phyloP scores from a whole-genome alignment of 1,140 invertebrate genomes.

The Calephelis nemesis region DNA sequence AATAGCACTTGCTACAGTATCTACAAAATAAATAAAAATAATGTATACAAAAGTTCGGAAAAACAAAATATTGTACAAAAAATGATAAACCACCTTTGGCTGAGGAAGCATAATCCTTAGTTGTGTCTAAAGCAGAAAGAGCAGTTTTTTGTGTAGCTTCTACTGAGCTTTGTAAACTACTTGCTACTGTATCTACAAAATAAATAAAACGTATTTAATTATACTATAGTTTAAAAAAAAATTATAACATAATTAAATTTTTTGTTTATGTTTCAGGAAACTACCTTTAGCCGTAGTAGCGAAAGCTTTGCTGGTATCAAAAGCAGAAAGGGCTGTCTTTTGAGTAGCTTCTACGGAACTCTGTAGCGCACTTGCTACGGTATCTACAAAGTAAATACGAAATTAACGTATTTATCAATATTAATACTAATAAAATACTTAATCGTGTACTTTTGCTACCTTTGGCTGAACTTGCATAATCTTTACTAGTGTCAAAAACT shows the following conservation, averaged over 20 bases:
- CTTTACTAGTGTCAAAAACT: slow-evolving; percentile 35
- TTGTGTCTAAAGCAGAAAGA: slow-evolving; percentile 23
- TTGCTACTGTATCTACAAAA: slow-evolving; percentile 43
- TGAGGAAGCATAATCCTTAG: slow-evolving; percentile 22
- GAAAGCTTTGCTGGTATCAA: slow-evolving; percentile 25
- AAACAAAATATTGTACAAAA: neutral
- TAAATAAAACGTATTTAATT: neutral
- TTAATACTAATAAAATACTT: neutral
- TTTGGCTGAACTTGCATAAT: slow-evolving; percentile 34
- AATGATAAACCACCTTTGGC: slow-evolving; percentile 29
- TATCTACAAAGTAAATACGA: slow-evolving; percentile 5
- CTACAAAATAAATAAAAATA: slow-evolving; percentile 31
- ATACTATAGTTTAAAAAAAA: too few relatives aligned
- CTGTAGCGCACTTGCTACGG: slow-evolving; percentile 26
- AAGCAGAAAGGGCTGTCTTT: slow-evolving; percentile 21
- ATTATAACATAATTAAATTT: too few relatives aligned
- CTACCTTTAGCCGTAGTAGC: slow-evolving; percentile 32
- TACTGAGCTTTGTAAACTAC: slow-evolving; percentile 35
- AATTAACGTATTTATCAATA: neutral
- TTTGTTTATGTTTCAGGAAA: neutral
- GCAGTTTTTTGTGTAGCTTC: slow-evolving; percentile 27
- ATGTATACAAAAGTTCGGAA: neutral
- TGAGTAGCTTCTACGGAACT: slow-evolving; percentile 30
- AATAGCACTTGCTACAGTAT: slow-evolving; percentile 39
- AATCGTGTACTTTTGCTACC: slow-evolving; percentile 25